phyloP scores from a whole-genome alignment of 2,888 invertebrate species.

The Drosophila gaucha region DNA sequence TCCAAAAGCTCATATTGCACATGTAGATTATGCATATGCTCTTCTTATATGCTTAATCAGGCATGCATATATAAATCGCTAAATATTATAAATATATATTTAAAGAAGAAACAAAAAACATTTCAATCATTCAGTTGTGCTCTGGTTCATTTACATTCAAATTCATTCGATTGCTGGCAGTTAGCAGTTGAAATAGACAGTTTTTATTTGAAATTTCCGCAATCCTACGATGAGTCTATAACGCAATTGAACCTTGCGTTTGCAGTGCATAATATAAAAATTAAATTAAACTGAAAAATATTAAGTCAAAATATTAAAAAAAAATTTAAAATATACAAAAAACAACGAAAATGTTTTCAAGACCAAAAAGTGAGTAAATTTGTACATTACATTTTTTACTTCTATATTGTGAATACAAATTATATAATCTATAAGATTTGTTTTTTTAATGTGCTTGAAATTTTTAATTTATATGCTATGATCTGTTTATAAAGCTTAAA shows the following conservation, averaged over 20 bases:
- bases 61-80: constrained; percentile 7
- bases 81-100: constrained; percentile 18
- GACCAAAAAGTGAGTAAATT: constrained; percentile 54
- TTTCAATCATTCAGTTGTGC: constrained; percentile 38
- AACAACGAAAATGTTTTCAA: constrained; percentile 29
- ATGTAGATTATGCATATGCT: constrained; percentile 27
- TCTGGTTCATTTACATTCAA: constrained; percentile 18
- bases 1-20: constrained; percentile 34
- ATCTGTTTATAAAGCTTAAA: no score
- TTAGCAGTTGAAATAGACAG: constrained; percentile 14
- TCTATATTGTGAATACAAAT: neutral
- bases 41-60: constrained; percentile 9
- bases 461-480: no score
- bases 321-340: neutral
- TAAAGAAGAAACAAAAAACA: constrained; percentile 5
- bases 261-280: constrained; percentile 11
- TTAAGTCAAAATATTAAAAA: no score
- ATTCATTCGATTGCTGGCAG: constrained; percentile 42
- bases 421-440: neutral
- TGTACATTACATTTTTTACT: neutral
- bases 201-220: constrained; percentile 8
- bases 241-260: neutral
- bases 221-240: neutral
- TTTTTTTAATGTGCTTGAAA: neutral
- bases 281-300: neutral